Conservation (phyloP, 2,797 vertebrate species). For the Champsocephalus esox region DNA sequence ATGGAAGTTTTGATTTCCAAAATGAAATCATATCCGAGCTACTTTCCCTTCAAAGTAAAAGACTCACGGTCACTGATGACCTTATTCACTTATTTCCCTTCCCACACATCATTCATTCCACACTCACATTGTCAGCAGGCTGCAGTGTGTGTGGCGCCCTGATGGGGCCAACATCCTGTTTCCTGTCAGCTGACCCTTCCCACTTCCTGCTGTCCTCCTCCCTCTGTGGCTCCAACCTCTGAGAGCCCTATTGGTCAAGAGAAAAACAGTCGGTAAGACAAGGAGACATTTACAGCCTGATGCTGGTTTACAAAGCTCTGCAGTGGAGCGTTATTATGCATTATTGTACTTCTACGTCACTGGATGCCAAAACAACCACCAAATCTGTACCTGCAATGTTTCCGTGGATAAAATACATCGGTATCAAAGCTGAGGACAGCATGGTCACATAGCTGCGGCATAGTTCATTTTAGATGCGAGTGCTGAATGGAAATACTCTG, state of each 20-base stretch:
- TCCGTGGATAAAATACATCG: not conserved
- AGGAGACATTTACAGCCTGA: not conserved
- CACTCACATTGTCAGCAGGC: conserved; percentile 87
- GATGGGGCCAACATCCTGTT: conserved; percentile 77
- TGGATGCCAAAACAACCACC: not conserved
- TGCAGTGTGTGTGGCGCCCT: conserved; percentile 86
- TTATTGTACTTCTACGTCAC: not conserved
- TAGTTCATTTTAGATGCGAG: not conserved
- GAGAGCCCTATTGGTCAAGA: conserved; percentile 86
- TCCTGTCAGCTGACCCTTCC: conserved; percentile 87
- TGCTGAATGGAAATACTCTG: conserved; percentile 1
- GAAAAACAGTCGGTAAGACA: conserved; percentile 1
- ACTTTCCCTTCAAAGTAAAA: not conserved
- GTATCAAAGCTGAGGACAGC: not conserved
- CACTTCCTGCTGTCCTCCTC: conserved; percentile 91
- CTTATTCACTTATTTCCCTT: not conserved
- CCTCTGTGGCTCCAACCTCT: conserved; percentile 86
- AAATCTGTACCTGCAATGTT: not conserved
- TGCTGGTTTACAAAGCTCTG: not conserved
- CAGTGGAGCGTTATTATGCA: not conserved
- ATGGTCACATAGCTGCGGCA: not conserved
- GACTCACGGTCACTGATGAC: not conserved
- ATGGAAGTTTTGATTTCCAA: not conserved
- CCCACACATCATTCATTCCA: conserved; percentile 15
- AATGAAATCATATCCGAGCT: not conserved